Base-by-base conservation (phyloP, 2,797 vertebrate species). In the Pseudotriccus pelzelni region DNA sequence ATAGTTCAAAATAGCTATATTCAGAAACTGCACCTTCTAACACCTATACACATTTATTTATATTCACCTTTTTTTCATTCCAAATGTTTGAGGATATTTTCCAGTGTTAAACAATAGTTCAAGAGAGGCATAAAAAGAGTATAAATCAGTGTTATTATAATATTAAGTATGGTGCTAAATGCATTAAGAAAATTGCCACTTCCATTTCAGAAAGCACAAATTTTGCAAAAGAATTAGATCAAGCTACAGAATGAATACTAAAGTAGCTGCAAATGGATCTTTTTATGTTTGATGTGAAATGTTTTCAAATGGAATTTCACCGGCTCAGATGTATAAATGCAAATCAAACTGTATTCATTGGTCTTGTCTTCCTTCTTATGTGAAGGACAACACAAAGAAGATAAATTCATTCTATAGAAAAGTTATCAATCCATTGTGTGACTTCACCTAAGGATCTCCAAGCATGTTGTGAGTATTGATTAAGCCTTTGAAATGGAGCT, bases 151-250 rank as follows among this genome's bases (percentile, higher is more conserved):
- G 37, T 92, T 95, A 87, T 84, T 83, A 75, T 58, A 87, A 80
- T 75, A 93, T 64, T 82, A 89, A 88, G 39, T 78, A 92, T 46
- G 67, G 43, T 73, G 59, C 67, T 97, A 95, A 91, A 74, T 46
- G 47, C 91, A 96, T 96, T 97, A 96, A 94, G 82, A 86, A 96
- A 96, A 96, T 93, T 94, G 94, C 76, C 83, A 63, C 73, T 93
- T 89, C 77, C 63, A 79, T 93, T 93, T 94, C 84, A 86, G 91
- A 84, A 91, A 95, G 73, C 83, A 93, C 89, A 89, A 92, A 95
- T 91, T 96, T 88, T 84, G 59, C 77, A 78, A 67, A 91, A 90
- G 85, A 67, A 78, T 78, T 88, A 17, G 5, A 85, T 87, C 44
- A 77, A 94, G 85, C 34, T 86, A 89, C 69, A 37, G 36, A 75